Evolutionary conservation across 2,113 vertebrate species (phyloP).

Genomic region (Dunckerocampus dactyliophorus): DNA sequence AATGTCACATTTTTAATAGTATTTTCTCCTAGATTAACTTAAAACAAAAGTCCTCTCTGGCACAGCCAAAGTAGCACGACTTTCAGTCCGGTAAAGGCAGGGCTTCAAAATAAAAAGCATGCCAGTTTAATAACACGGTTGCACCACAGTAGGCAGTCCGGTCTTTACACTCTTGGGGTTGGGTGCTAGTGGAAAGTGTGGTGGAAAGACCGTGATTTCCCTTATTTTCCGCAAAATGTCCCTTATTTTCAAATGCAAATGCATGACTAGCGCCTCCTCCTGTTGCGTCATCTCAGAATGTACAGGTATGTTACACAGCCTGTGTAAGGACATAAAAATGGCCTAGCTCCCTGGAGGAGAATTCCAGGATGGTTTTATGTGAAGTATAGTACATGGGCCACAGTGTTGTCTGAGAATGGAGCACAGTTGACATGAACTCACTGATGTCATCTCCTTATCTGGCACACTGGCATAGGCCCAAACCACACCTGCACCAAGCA

Average conservation of each 20-base stretch:
- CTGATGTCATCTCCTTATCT: conserved; percentile 39
- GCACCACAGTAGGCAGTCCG: no score
- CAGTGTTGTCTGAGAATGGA: conserved; percentile 20
- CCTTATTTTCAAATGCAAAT: no score
- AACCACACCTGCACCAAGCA: conserved; percentile 49
- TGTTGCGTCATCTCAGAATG: not conserved
- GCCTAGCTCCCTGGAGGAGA: not conserved
- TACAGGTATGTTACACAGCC: not conserved
- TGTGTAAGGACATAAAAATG: conserved; percentile 3
- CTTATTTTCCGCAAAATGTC: no score
- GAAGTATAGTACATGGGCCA: not conserved
- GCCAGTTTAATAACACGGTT: no score
- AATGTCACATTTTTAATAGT: no score
- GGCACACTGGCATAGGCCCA: conserved; percentile 25
- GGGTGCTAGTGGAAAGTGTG: no score
- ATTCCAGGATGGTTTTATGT: conserved; percentile 4
- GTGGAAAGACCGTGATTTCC: no score
- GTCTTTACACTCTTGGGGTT: no score
- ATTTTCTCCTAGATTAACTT: no score
- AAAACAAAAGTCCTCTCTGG: not conserved
- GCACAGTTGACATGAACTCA: conserved; percentile 28
- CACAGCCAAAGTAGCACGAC: not conserved
- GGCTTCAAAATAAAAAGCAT: no score
- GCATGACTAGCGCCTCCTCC: no score
- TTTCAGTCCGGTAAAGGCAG: no score